Base-by-base conservation (phyloP, 37 sponge, comb jelly and placozoan genomes). In the Beroe forskalii region DNA sequence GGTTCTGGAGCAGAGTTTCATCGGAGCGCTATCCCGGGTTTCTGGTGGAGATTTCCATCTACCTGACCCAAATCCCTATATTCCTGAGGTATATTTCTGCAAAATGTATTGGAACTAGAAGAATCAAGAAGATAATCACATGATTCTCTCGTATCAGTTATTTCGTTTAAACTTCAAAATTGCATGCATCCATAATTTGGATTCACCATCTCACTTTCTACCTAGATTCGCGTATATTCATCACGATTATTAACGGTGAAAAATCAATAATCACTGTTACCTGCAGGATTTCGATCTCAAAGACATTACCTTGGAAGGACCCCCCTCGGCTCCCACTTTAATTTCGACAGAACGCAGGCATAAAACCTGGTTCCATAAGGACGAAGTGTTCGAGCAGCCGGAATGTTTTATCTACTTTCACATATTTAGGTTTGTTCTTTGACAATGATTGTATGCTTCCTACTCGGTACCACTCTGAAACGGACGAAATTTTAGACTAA, bases 331-430 rank as follows among this genome's bases (percentile, higher is more conserved):
- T 43, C 86, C 86, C 8, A 27, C 35, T 9, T 12, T 80, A 2
- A 80, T 80, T 42, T n/a, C 86, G 35, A 48, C 28, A 19, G 86
- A 80, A 24, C n/a, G 24, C 3, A 44, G 30, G 20, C 86, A 80
- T 24, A 80, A 80, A 43, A n/a, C 35, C 25, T 80, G 86, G 86
- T 80, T 44, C 86, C 31, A 80, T 43, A 25, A 28, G 1, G 86
- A 80, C 22, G 86, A 80, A 0, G 86, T 80, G 1, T 80, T 80
- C 40, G 86, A 80, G 55, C n/a, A 80, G 2, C 86, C 86, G 25
- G 86, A 80, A 37, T 80, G 86, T 43, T 4, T 80, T 0, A 43
- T 80, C 1, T 43, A 80, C 86, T 22, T 41, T 41, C 86, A 80
- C 23, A 8, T 80, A 20, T 43, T 44, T 28, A 44, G 86, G 86